Conservation (phyloP, 2,113 vertebrate species). For the Gambusia holbrooki region DNA sequence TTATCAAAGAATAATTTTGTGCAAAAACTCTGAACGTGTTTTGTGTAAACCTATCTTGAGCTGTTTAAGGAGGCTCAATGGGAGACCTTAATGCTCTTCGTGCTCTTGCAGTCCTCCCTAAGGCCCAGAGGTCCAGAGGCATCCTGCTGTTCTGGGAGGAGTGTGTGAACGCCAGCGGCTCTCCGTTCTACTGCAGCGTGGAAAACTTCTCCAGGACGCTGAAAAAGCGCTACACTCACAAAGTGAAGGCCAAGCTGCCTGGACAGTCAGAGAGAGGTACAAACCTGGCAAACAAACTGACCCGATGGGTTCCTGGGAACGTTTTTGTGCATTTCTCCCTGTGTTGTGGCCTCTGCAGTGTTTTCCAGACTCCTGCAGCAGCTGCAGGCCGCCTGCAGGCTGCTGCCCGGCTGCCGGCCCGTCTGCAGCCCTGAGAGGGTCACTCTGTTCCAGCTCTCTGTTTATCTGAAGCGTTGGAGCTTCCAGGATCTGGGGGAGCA, state of each 20-base stretch:
- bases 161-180: slow-evolving; percentile 71
- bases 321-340: background rate
- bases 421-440: slow-evolving; percentile 69
- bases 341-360: slow-evolving; percentile 68
- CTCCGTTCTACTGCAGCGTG: slow-evolving; percentile 80
- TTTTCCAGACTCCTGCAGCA: slow-evolving; percentile 85
- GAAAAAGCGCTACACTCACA: slow-evolving; percentile 82
- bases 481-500: slow-evolving; percentile 88
- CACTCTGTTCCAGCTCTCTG: slow-evolving; percentile 89
- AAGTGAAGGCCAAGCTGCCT: slow-evolving; percentile 87
- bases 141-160: slow-evolving; percentile 87
- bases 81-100: background rate
- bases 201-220: slow-evolving; percentile 80
- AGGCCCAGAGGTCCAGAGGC: slow-evolving; percentile 79
- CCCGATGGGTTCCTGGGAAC: too few relatives aligned
- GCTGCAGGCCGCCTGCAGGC: slow-evolving; percentile 78
- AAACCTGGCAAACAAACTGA: too few relatives aligned
- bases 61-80: too few relatives aligned
- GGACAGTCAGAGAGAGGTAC: slow-evolving; percentile 90
- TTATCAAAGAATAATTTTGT: too few relatives aligned
- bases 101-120: slow-evolving; percentile 82
- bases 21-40: too few relatives aligned
- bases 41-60: too few relatives aligned
- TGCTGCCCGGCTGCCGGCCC: slow-evolving; percentile 47
- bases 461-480: slow-evolving; percentile 84